Evolutionary conservation across 2,888 invertebrate genomes (phyloP), one percentile per base, ranked within the genome.

Genomic region (Drosophila siamana): DNA sequence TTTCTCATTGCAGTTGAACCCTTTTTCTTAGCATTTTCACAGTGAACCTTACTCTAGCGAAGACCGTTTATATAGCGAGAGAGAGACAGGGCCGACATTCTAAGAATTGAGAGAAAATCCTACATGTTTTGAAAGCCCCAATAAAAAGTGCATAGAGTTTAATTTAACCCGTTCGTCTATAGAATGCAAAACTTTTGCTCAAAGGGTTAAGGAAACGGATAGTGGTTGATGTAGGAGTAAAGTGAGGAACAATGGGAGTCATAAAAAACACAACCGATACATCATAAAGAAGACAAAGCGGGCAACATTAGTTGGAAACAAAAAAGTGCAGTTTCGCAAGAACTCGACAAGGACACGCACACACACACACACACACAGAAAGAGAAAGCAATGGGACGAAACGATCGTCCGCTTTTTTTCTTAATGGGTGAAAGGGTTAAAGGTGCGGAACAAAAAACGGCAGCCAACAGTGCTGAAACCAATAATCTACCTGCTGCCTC

Each of bases 341-440:
- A 83, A 80, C 38, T 56, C 3, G 4, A 13, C 83, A 84, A 84
- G 83, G 83, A 63, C 86, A 77, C 22, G n/a, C 24, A 19, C 15
- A 26, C 8, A 9, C 28, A 63, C 86, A 77, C 22, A 15, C 24
- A 19, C 15, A 26, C 8, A 9, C 28, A 28, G 28, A 3, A 28
- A 28, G 9, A 15, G 5, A 19, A 3, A 19, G 64, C 55, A 48
- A 28, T 16, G 56, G 33, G 8, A 7, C 4, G 36, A 26, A 19
- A 11, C 4, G 38, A 30, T 55, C n/a, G 22, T 52, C 24, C 41
- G 41, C 36, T 7, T 44, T 22, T 72, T 83, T 87, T 83, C 47
- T 84, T 84, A 84, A 88, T 84, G 88, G 43, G 77, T 63, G 86
- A 84, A 84, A 84, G 83, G 83, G 83, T 84, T 88, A 82, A 86